These are phyloP conservation scores for Pitta sordida DNA, from an alignment of 2,113 vertebrate species.

Conservation along the genomic window DNA sequence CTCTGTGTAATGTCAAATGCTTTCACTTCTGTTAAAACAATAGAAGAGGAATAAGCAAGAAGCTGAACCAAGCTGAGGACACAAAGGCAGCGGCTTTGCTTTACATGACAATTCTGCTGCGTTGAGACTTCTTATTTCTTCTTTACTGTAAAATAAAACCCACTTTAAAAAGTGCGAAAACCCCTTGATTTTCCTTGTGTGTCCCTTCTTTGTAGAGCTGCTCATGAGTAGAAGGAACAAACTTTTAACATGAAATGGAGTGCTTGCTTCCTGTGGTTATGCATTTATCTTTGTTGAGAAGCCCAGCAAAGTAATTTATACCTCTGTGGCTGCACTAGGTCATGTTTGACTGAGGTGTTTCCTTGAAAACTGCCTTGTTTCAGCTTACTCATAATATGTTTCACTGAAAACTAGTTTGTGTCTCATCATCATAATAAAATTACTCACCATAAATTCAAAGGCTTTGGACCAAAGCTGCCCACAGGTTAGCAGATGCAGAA, in stretches of 20 bases:
- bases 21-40: neutral
- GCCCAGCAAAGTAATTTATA: slow-evolving; percentile 50
- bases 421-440: slow-evolving; percentile 47
- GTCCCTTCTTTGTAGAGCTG: neutral
- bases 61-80: neutral
- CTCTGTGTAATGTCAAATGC: neutral
- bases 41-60: neutral
- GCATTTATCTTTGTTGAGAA: slow-evolving; percentile 51
- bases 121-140: neutral
- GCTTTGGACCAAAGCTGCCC: neutral
- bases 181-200: neutral
- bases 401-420: slow-evolving; percentile 37
- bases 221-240: neutral
- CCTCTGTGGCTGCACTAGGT: neutral
- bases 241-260: slow-evolving; percentile 51
- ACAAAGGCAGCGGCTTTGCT: neutral
- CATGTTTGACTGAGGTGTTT: slow-evolving; percentile 46
- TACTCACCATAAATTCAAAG: slow-evolving; percentile 17
- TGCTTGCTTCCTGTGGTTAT: slow-evolving; percentile 63
- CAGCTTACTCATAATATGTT: slow-evolving; percentile 59
- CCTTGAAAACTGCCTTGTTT: slow-evolving; percentile 63
- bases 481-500: neutral
- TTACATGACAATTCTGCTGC: neutral
- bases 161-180: neutral
- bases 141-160: neutral